A percentile compares a stretch with the other conserved stretches of the same genome.
Conservation (phyloP, 2,113 vertebrate species). For the Pseudonaja textilis region DNA sequence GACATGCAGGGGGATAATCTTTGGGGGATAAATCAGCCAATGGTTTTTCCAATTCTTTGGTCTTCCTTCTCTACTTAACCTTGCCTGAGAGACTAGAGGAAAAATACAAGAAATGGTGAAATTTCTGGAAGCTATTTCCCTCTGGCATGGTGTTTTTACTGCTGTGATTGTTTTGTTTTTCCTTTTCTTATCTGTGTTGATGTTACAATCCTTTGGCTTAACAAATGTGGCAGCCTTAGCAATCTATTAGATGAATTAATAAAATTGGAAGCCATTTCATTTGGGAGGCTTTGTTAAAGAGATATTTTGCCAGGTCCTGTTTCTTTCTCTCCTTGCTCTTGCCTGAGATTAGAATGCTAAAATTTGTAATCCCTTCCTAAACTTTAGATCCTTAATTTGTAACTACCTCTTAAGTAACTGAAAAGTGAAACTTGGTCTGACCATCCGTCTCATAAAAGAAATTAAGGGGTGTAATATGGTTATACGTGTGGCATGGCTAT, state of each 20-base stretch:
- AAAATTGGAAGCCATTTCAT: neutral
- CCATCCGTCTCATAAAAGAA: neutral
- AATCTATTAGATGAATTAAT: neutral
- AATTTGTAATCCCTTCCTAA: neutral
- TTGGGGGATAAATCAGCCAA: neutral
- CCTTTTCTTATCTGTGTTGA: neutral
- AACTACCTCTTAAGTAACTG: neutral
- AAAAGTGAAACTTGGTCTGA: neutral
- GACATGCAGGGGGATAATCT: neutral
- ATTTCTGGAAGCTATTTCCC: neutral
- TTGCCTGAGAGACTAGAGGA: neutral
- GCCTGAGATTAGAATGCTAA: neutral
- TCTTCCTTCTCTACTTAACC: neutral
- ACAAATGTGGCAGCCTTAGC: neutral
- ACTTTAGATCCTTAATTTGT: neutral
- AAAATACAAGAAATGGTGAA: neutral
- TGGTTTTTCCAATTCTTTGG: neutral
- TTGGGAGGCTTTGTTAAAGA: neutral
- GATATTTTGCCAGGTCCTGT: neutral
- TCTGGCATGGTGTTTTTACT: neutral
- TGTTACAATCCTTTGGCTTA: neutral
- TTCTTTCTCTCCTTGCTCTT: neutral
- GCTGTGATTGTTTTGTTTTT: neutral
- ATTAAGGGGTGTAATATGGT: neutral
- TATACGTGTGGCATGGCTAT: neutral